phyloP scores from a whole-genome alignment of 30 jellyfish, hydroid and myxozoan species.

The Aurelia coerulea region DNA sequence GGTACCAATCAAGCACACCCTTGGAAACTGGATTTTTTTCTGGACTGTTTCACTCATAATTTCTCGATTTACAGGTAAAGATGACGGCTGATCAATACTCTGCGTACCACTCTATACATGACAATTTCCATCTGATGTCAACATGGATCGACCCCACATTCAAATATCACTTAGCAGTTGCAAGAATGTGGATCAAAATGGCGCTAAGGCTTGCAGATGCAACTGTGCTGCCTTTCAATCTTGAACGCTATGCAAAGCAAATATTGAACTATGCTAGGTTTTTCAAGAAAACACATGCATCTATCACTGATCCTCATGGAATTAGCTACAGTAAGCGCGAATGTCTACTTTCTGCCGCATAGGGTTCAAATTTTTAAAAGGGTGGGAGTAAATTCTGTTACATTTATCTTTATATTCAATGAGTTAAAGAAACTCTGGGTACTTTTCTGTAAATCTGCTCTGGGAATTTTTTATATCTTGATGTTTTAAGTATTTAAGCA shows the following conservation, averaged over 20 bases:
- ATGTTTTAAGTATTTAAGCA: no score
- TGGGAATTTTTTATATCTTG: no score
- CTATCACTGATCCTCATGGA: slow-evolving; percentile 37
- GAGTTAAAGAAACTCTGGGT: no score
- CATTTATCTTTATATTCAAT: no score
- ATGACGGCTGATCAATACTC: slow-evolving; percentile 74
- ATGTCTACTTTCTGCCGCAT: no score
- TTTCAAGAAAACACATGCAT: slow-evolving; percentile 20
- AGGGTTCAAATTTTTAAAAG: no score
- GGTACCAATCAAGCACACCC: no score
- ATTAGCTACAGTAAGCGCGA: slow-evolving; percentile 35
- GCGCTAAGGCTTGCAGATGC: slow-evolving; percentile 80
- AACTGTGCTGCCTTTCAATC: slow-evolving; percentile 69
- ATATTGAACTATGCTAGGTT: slow-evolving; percentile 21
- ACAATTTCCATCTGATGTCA: slow-evolving; percentile 85
- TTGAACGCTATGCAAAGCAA: slow-evolving; percentile 44
- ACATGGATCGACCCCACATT: slow-evolving; percentile 85
- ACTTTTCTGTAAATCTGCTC: no score
- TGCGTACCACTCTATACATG: slow-evolving; percentile 90
- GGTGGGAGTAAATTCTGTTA: no score
- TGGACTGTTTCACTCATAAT: no score
- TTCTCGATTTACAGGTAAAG: slow-evolving; percentile 5
- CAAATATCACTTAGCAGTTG: slow-evolving; percentile 79
- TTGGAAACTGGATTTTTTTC: no score
- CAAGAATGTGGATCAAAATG: slow-evolving; percentile 82